Evolutionary conservation across 2,888 invertebrate genomes (phyloP), one percentile per base, ranked within the genome.

Genomic region (Acrocyrtus sp.): DNA sequence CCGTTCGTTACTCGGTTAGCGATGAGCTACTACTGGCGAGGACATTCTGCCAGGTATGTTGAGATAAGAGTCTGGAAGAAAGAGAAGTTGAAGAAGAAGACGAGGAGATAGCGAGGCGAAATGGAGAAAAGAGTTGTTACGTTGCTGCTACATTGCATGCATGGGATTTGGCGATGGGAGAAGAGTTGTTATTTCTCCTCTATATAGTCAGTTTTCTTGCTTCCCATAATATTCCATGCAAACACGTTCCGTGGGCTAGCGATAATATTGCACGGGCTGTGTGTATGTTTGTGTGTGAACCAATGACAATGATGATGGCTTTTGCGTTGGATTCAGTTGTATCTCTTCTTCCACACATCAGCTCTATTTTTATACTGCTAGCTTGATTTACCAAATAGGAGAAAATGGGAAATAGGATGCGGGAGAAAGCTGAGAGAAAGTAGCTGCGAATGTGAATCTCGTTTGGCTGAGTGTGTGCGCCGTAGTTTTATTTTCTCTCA

Each of bases 11-110:
- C 72, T 72, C 74, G 47, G 69, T 65, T 65, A 68, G 58, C 63
- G 70, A 70, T 69, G 75, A 70, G 69, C 61, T 70, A 70, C 66
- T 70, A 75, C 75, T 75, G 75, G 70, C 53, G 56, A 61, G 50
- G 43, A 45, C 51, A 47, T 39, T 50, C 47, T 47, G 27, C 24
- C 24, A 45, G 22, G 43, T 50, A 19, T 57, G 56, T 53, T 54
- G 41, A 72, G 50, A 48, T 47, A 53, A 58, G 47, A 74, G 60
- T 56, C 21, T 26, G 27, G 39, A 19, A 34, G 65, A 24, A 26
- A 39, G 21, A 21, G 27, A 47, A 43, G 27, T 17, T 43, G 22
- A 26, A 58, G 22, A 48, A 43, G 58, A 19, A 56, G 39, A 15
- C 54, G n/a, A 43, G 53, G 54, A 47, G 29, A 63, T 24, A 45